Evolutionary conservation across 2,888 invertebrate species (phyloP), one percentile per base, ranked within the genome.

Genomic region (Teinopalpus imperialis): DNA sequence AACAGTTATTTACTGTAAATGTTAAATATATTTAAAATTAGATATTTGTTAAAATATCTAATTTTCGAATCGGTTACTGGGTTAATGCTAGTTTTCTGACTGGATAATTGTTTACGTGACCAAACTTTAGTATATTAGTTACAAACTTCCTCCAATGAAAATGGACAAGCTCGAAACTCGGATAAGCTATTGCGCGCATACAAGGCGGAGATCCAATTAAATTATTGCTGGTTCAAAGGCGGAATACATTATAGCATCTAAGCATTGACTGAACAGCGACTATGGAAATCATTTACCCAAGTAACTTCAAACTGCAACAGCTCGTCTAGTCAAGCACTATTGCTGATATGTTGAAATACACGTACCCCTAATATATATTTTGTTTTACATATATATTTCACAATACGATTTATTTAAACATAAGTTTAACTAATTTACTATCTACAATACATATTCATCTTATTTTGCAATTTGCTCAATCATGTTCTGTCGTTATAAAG

Each of bases 151-250:
- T 66, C 61, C 57, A 69, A 66, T 60, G 70, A 69, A 74, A 63
- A 53, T 61, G 52, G 54, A 52, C 61, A 53, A 54, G 57, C 45
- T 60, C 59, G 54, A 68, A 80, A 77, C 73, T 78, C 71, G 61
- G 60, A 55, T 59, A 53, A 59, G 56, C 62, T 58, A 41, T 47
- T 35, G 29, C 61, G 57, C 57, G 24, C 46, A 67, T 64, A 62
- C 61, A 62, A n/a, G 63, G 61, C 69, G 75, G 73, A 67, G 74
- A 63, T 69, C 65, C 80, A 81, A 86, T 86, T 80, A 75, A 81
- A 80, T 86, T 85, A 85, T 74, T 69, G 75, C 71, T 65, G 60
- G 75, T 75, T 81, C 83, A 81, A 83, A 86, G 79, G 74, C 77
- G 66, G 67, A 81, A 75, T 74, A 79, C 76, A 80, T 76, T 78